Evolutionary conservation across 1,140 invertebrate genomes (phyloP).

Genomic region (Heliconius hermathena): DNA sequence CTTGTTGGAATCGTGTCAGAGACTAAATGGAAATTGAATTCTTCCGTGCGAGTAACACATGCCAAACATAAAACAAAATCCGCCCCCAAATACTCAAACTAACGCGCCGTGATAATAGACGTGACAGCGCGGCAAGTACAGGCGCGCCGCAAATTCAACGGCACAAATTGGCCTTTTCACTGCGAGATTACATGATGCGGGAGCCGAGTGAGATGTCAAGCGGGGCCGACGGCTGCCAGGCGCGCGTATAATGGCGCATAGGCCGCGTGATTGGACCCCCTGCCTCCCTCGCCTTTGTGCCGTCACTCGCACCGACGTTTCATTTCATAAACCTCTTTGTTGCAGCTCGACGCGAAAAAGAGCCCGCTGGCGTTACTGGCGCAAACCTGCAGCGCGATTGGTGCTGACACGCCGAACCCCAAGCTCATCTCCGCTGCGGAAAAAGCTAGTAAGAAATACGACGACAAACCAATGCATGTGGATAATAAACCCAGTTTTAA

Average conservation of each 20-base stretch:
- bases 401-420: slow-evolving; percentile 90
- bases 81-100: slow-evolving; percentile 60
- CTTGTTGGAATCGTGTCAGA: slow-evolving; percentile 23
- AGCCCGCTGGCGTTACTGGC: slow-evolving; percentile 96
- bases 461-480: slow-evolving; percentile 80
- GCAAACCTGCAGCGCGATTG: slow-evolving; percentile 97
- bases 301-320: slow-evolving; percentile 78
- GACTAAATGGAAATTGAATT: not conserved
- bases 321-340: slow-evolving; percentile 83
- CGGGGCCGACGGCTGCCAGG: slow-evolving; percentile 79
- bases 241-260: slow-evolving; percentile 82
- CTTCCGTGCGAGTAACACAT: slow-evolving; percentile 25
- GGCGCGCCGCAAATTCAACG: slow-evolving; percentile 78
- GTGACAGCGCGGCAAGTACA: slow-evolving; percentile 75
- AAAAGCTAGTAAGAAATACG: slow-evolving; percentile 84
- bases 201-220: slow-evolving; percentile 82
- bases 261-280: slow-evolving; percentile 78
- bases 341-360: slow-evolving; percentile 97
- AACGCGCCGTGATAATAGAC: slow-evolving; percentile 72
- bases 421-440: slow-evolving; percentile 87
- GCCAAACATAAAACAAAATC: slow-evolving; percentile 59
- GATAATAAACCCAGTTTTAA: slow-evolving; percentile 86
- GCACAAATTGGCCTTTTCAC: slow-evolving; percentile 81
- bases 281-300: slow-evolving; percentile 70
- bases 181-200: slow-evolving; percentile 82